Evolutionary conservation across 2,888 invertebrate species (phyloP).

Genomic region (Amphipoea oculea): DNA sequence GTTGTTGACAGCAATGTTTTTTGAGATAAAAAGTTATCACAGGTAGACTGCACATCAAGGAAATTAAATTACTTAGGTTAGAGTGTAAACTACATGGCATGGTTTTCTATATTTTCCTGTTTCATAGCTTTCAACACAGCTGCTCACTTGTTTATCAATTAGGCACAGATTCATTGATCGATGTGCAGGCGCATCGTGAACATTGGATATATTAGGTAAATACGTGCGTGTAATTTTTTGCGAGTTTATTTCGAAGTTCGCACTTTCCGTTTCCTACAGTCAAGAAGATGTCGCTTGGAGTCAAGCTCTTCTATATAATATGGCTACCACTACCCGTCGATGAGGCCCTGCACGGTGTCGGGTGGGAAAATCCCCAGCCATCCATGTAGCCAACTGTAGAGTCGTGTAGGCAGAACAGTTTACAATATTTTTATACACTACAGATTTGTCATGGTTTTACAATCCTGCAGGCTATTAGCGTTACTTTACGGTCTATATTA

Average conservation of each 20-base stretch:
- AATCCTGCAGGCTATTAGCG: background rate
- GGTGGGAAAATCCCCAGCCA: background rate
- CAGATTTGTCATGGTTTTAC: background rate
- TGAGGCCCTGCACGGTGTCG: background rate
- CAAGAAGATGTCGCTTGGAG: background rate
- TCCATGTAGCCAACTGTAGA: background rate
- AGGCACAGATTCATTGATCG: constrained; percentile 46
- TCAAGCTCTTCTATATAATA: background rate
- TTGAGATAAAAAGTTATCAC: constrained; percentile 40
- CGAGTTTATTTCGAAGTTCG: background rate
- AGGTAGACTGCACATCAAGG: constrained; percentile 27
- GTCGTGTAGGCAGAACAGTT: background rate
- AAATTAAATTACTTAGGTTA: constrained; percentile 35
- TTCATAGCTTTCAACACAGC: constrained; percentile 53
- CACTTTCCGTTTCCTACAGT: background rate
- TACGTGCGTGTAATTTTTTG: constrained; percentile 2
- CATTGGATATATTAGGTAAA: background rate
- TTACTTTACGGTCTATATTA: background rate
- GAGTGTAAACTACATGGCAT: constrained; percentile 16
- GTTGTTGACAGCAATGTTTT: constrained; percentile 18
- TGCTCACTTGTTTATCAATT: constrained; percentile 57
- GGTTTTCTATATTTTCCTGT: constrained; percentile 37
- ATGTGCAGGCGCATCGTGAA: constrained; percentile 24
- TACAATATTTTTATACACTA: too few relatives aligned
- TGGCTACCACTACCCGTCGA: background rate